These are phyloP conservation scores for Nanorana parkeri DNA, from an alignment of 2,113 vertebrate species.

Conservation along the genomic window DNA sequence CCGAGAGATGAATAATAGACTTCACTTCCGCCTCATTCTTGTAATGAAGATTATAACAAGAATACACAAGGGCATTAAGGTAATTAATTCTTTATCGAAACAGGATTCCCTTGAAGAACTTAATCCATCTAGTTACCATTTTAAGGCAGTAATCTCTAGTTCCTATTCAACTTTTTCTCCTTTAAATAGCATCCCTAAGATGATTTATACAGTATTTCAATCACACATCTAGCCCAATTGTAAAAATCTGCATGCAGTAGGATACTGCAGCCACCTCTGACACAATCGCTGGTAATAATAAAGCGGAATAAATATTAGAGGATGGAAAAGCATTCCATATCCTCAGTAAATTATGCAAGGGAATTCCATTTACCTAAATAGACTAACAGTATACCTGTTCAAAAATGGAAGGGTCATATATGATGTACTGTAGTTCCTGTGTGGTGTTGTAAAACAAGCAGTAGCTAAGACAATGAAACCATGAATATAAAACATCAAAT, in stretches of 20 bases:
- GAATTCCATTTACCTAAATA: no score
- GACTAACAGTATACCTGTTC: no score
- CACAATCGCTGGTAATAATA: constrained; percentile 22
- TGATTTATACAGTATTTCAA: constrained; percentile 35
- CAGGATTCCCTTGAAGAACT: constrained; percentile 53
- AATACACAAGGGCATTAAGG: constrained; percentile 41
- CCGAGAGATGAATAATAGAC: constrained; percentile 50
- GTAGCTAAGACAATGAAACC: no score
- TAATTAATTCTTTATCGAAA: constrained; percentile 54
- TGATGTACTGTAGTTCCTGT: no score
- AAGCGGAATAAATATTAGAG: constrained; percentile 6
- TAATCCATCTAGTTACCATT: constrained; percentile 54
- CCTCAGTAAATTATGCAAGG: no score
- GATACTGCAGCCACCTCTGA: constrained; percentile 17
- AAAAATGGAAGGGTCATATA: no score
- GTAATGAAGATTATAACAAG: constrained; percentile 54
- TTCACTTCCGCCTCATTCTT: constrained; percentile 39
- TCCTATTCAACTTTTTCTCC: constrained; percentile 28
- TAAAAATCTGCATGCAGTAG: constrained; percentile 16
- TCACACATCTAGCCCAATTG: not conserved
- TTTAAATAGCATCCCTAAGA: not conserved
- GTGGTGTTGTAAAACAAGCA: no score
- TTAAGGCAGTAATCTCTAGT: constrained; percentile 32
- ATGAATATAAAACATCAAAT: no score
- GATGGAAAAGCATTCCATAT: no score